Percentiles rank a stretch among this genome's conserved stretches.
Evolutionary conservation across 2,797 vertebrate species (phyloP).

Genomic region (Anomalospiza imberbis): DNA sequence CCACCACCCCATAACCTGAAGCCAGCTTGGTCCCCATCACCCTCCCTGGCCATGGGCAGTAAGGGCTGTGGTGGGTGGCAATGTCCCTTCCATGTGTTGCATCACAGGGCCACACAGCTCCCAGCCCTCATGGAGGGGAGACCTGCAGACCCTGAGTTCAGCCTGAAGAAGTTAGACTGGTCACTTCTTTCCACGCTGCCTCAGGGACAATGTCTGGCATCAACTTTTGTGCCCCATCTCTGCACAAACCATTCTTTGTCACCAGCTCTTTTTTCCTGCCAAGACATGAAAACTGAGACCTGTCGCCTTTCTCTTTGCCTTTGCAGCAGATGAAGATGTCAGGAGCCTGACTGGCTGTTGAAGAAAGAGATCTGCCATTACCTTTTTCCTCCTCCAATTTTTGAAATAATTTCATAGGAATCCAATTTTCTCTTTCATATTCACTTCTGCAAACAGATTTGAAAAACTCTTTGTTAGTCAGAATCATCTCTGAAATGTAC

Average conservation of each 20-base stretch:
- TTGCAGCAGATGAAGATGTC: slow-evolving; percentile 25
- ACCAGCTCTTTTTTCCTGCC: background rate
- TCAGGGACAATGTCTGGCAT: background rate
- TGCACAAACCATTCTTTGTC: background rate
- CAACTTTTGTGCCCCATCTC: background rate
- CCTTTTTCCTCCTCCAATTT: slow-evolving; percentile 47
- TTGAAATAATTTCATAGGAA: slow-evolving; percentile 39
- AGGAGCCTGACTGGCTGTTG: slow-evolving; percentile 19
- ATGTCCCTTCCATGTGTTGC: fast-evolving
- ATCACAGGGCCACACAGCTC: fast-evolving
- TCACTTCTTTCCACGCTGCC: background rate
- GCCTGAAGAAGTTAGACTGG: background rate
- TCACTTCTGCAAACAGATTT: slow-evolving; percentile 57
- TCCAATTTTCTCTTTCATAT: slow-evolving; percentile 34
- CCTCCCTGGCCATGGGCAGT: background rate
- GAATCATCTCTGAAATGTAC: slow-evolving; percentile 55
- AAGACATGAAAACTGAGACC: background rate
- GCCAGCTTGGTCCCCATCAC: background rate
- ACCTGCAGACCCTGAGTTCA: background rate
- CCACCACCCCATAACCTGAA: slow-evolving; percentile 67
- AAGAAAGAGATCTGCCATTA: slow-evolving; percentile 38
- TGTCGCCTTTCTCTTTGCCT: slow-evolving; percentile 19
- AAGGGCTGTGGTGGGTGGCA: background rate
- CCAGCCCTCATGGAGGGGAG: background rate
- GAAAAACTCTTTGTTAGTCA: slow-evolving; percentile 46